Percentiles rank a stretch among this genome's conserved stretches.
Conservation (phyloP, 2,888 invertebrate species). For the Gerris lacustris region DNA sequence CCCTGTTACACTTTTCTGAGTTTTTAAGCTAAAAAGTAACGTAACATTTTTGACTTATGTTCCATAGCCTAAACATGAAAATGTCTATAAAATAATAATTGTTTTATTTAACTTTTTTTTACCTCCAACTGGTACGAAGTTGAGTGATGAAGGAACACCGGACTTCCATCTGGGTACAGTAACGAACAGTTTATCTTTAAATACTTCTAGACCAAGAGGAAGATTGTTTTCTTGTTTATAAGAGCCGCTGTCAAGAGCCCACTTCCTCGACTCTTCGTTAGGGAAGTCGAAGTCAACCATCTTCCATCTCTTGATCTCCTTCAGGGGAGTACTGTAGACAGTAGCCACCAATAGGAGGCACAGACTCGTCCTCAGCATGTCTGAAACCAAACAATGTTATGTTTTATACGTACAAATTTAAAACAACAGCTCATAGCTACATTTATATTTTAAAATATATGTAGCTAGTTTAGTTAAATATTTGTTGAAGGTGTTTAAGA, state of each 20-base stretch:
- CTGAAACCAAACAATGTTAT: too few species aligned
- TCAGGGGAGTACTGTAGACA: slow-evolving; percentile 34
- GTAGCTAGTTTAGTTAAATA: too few species aligned
- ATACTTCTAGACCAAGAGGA: slow-evolving; percentile 56
- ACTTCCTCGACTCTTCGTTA: slow-evolving; percentile 44
- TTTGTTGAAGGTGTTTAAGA: too few species aligned
- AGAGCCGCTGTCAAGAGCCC: slow-evolving; percentile 47
- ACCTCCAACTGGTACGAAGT: slow-evolving; percentile 47
- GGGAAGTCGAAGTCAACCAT: slow-evolving; percentile 56
- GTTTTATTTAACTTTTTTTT: background rate
- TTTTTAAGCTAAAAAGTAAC: too few species aligned
- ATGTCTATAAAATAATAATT: too few species aligned
- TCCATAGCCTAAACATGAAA: too few species aligned
- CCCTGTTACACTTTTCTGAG: too few species aligned
- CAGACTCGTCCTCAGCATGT: slow-evolving; percentile 12
- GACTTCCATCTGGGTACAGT: slow-evolving; percentile 57
- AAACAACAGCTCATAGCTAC: too few species aligned
- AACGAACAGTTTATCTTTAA: slow-evolving; percentile 50
- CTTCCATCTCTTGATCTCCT: slow-evolving; percentile 58
- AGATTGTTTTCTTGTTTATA: slow-evolving; percentile 55
- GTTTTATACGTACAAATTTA: too few species aligned
- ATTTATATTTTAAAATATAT: too few species aligned
- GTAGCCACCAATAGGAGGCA: slow-evolving; percentile 16
- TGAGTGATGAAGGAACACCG: slow-evolving; percentile 58
- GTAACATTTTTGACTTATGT: too few species aligned